Conservation (phyloP, 2,797 vertebrate species). For the Chrysocyon brachyurus region DNA sequence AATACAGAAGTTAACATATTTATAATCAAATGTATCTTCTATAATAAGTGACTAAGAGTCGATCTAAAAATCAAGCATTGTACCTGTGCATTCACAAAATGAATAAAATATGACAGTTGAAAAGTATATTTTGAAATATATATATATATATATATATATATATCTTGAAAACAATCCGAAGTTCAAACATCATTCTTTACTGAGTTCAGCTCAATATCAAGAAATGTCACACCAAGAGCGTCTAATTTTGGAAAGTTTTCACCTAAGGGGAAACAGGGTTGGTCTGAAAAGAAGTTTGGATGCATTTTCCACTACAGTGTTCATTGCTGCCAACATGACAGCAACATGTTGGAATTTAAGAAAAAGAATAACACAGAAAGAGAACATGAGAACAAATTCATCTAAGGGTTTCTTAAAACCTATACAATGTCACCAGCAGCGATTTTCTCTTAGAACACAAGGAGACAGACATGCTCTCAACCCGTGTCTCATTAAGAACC, state of each 20-base stretch:
- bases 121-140: neutral
- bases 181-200: conserved; percentile 64
- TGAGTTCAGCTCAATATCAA: conserved; percentile 60
- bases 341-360: conserved; percentile 26
- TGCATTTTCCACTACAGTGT: neutral
- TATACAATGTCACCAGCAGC: neutral
- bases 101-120: conserved; percentile 3
- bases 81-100: conserved; percentile 19
- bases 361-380: neutral
- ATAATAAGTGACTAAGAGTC: neutral
- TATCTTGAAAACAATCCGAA: conserved; percentile 46
- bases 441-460: neutral
- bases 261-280: neutral
- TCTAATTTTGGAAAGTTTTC: conserved; percentile 36
- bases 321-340: neutral
- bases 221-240: conserved; percentile 39
- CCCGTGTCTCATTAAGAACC: conserved; percentile 36
- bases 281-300: neutral
- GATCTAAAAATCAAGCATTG: conserved; percentile 10
- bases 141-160: neutral
- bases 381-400: neutral
- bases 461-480: neutral
- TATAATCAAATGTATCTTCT: conserved; percentile 23
- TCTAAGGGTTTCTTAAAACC: conserved; percentile 49
- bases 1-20: conserved; percentile 2